phyloP scores from a whole-genome alignment of 2,888 invertebrate genomes.

The Schrankia costaestrigalis region DNA sequence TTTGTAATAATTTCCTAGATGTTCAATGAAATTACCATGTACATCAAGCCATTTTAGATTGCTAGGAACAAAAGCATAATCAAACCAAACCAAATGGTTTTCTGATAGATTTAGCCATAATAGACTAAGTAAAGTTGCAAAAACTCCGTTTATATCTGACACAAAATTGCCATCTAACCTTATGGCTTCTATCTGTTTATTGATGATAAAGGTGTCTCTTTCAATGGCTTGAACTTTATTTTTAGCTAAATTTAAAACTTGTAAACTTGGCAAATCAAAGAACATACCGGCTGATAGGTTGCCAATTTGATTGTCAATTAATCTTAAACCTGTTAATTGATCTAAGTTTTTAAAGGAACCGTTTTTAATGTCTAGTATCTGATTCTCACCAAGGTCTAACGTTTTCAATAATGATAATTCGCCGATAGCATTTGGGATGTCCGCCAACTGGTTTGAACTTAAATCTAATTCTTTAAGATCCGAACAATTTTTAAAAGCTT shows the following conservation, averaged over 20 bases:
- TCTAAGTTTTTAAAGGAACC: constrained; percentile 92
- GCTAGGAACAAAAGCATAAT: constrained; percentile 93
- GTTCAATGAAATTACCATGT: constrained; percentile 93
- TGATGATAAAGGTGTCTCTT: constrained; percentile 90
- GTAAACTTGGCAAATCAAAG: constrained; percentile 89
- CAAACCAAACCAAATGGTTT: constrained; percentile 95
- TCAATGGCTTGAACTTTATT: constrained; percentile 93
- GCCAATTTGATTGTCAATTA: constrained; percentile 94
- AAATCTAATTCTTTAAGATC: constrained; percentile 93
- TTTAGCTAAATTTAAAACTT: constrained; percentile 92
- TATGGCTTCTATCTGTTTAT: constrained; percentile 91
- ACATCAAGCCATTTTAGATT: constrained; percentile 95
- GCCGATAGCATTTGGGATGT: constrained; percentile 90
- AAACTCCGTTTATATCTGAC: constrained; percentile 93
- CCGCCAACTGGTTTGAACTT: constrained; percentile 90
- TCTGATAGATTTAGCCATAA: constrained; percentile 94
- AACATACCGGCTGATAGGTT: constrained; percentile 92
- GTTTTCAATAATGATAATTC: constrained; percentile 91
- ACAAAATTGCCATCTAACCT: constrained; percentile 93
- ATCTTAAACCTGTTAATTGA: constrained; percentile 90
- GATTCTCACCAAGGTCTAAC: constrained; percentile 95
- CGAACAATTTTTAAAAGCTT: constrained; percentile 93
- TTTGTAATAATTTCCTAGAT: constrained; percentile 93
- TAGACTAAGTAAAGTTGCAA: constrained; percentile 89
- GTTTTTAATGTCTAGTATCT: constrained; percentile 90